These are phyloP conservation scores for Smithornis capensis DNA, from an alignment of 2,113 vertebrate species.

Conservation along the genomic window DNA sequence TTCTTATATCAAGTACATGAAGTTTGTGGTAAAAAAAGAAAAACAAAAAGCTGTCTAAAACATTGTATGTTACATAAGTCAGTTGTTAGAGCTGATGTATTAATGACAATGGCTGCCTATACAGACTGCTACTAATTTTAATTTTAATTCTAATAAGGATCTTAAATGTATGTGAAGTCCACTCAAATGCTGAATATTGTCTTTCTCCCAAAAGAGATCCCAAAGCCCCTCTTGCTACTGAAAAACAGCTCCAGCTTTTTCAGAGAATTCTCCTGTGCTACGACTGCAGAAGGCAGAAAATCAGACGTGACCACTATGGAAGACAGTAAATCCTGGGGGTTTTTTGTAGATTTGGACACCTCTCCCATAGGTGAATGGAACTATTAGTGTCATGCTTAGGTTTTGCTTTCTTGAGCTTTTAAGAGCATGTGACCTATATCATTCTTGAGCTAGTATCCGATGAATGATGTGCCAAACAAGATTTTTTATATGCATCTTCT, in stretches of 20 bases:
- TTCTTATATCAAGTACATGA: background rate
- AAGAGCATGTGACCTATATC: background rate
- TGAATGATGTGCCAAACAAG: background rate
- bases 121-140: background rate
- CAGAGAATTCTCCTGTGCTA: background rate
- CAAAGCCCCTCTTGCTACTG: background rate
- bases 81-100: background rate
- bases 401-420: background rate
- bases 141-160: background rate
- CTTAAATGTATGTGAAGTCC: background rate
- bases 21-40: background rate
- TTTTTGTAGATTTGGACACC: background rate
- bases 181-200: background rate
- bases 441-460: background rate
- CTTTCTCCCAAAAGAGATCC: background rate
- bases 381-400: background rate
- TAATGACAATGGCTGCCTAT: background rate
- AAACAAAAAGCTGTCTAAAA: background rate
- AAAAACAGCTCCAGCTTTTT: background rate
- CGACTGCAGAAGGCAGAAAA: background rate
- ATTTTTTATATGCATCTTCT: background rate
- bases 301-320: background rate
- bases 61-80: background rate
- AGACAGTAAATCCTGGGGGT: background rate
- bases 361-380: background rate